Base-by-base conservation (phyloP, 1,140 invertebrate genomes). In the Matsumurasca onukii region DNA sequence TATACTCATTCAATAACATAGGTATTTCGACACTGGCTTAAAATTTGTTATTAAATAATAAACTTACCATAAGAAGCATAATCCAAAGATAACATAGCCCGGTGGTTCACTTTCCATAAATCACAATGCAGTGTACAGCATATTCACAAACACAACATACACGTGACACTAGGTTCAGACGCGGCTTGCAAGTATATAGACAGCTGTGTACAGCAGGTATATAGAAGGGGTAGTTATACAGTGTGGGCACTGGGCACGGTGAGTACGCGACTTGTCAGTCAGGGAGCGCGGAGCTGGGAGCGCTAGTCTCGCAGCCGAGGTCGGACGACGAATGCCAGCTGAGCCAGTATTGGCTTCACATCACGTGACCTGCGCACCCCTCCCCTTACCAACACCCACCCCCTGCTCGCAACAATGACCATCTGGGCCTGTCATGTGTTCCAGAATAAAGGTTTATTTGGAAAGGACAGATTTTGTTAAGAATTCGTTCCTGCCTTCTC, bases 401-500 rank as follows among this genome's bases (percentile, higher is more conserved):
- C 55, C 22, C 55, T 29, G 5, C 55, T 59, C 55, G 55, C 55
- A 59, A 59, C 55, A 59, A 59, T 59, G 55, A 59, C 55, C 55
- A 59, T 59, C 55, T 59, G 55, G 55, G 55, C 22, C 55, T 59
- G 55, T 59, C 55, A 59, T 59, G 55, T 59, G 55, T 59, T 59
- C 55, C 55, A 59, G 55, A 59, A 59, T 59, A 59, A 59, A 59
- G 55, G 55, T 59, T 59, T 59, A 59, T 59, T 59, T 59, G 55
- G 55, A 59, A 59, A 59, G 55, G 55, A 59, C 55, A 59, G 55
- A 59, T 59, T 59, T 59, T 59, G 55, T 59, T 59, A 59, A 59
- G 55, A 59, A 59, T 59, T 59, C 55, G 55, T 59, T 59, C 55
- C 55, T 59, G 55, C 55, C 55, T 59, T 59, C 55, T 59, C 22